Evolutionary conservation across 2,113 vertebrate species (phyloP).

Genomic region (Phainopepla nitens): DNA sequence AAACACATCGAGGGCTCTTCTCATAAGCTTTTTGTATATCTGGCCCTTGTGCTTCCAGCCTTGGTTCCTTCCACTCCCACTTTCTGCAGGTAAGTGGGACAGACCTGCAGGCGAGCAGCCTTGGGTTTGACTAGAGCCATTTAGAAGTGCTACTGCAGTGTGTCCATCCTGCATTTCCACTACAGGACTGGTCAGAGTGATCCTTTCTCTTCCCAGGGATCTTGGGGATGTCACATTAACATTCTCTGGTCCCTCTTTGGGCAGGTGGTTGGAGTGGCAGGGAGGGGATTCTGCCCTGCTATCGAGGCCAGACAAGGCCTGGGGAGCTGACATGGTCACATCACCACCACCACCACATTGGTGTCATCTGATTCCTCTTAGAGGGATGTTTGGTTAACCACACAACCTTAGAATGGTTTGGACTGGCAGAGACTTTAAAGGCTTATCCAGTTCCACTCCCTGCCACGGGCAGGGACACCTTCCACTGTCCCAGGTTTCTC

Average conservation of each 20-base stretch:
- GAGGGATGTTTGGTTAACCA: neutral
- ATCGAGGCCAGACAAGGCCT: accelerated
- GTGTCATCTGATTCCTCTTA: accelerated
- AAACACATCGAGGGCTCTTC: accelerated
- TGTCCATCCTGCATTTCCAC: neutral
- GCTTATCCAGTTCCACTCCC: neutral
- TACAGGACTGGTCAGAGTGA: accelerated
- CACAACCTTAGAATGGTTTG: neutral
- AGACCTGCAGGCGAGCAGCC: no score
- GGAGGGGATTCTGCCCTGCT: no score
- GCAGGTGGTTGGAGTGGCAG: accelerated
- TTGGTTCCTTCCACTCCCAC: neutral
- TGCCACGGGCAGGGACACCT: neutral
- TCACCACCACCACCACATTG: no score
- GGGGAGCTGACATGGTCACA: no score
- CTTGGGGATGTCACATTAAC: accelerated
- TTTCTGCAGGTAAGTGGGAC: neutral
- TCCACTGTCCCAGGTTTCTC: accelerated
- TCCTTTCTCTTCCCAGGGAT: neutral
- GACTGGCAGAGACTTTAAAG: neutral
- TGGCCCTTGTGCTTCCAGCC: neutral
- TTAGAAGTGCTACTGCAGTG: accelerated
- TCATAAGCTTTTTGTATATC: no score
- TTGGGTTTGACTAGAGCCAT: neutral
- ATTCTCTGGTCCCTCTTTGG: accelerated